These are phyloP conservation scores for Archivesica marissinica DNA, from an alignment of 1,140 invertebrate species.

Conservation along the genomic window DNA sequence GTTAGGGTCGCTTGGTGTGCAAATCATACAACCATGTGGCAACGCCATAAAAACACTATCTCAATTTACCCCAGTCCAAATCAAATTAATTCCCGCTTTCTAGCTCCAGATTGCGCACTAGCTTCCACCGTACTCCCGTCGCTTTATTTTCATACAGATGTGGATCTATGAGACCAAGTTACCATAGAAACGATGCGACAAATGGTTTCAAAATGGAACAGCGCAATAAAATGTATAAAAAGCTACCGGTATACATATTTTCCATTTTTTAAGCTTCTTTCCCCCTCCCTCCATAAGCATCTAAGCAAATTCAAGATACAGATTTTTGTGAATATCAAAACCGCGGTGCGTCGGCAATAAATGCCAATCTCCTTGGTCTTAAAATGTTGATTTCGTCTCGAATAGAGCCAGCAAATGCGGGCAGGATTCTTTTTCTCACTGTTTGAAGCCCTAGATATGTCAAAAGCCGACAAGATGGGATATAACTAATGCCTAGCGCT, in stretches of 20 bases:
- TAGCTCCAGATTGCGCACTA: not conserved
- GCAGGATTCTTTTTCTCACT: conserved; percentile 57
- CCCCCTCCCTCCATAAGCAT: not conserved
- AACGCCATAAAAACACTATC: conserved; percentile 35
- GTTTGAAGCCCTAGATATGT: conserved; percentile 50
- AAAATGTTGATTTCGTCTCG: conserved; percentile 59
- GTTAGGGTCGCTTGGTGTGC: conserved; percentile 19
- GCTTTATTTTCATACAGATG: conserved; percentile 43
- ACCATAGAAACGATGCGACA: conserved; percentile 41
- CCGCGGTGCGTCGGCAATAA: conserved; percentile 46
- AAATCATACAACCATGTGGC: not conserved
- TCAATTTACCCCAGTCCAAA: conserved; percentile 52
- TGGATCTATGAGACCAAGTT: not conserved
- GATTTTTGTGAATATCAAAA: conserved; percentile 55
- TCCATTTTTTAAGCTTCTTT: conserved; percentile 10
- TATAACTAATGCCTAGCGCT: conserved; percentile 40
- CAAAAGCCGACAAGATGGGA: conserved; percentile 50
- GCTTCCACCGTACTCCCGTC: not conserved
- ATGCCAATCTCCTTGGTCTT: conserved; percentile 63
- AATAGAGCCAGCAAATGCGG: conserved; percentile 59
- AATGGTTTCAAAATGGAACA: conserved; percentile 41
- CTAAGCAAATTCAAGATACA: conserved; percentile 52
- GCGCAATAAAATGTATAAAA: conserved; percentile 45
- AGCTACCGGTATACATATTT: conserved; percentile 31
- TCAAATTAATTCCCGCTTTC: conserved; percentile 54